Evolutionary conservation across 2,797 vertebrate species (phyloP), one percentile per base, ranked within the genome.

Genomic region (Falco peregrinus): DNA sequence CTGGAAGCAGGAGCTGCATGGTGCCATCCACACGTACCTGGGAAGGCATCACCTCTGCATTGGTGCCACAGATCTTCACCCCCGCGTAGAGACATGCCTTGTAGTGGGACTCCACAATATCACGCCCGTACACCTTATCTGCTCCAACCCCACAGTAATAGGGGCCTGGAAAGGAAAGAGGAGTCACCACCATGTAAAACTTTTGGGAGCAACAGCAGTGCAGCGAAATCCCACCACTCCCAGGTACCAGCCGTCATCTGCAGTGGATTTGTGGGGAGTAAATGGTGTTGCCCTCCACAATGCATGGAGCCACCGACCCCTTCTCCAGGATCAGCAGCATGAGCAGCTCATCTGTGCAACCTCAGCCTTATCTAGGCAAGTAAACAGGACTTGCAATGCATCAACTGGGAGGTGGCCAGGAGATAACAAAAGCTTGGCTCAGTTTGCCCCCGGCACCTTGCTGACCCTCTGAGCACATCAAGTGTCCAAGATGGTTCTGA

Each of bases 11-110:
- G 17, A 22, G 47, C 64, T 57, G 61, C 2, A 1, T 2, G 5
- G 25, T 43, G 54, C 50, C 7, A 0, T 14, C 47, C 50, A 13
- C 59, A 87, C 92, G 0, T 97, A 98, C 99, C 99, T 99, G 99
- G 87, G 99, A 98, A 16, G 99, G 98, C 99, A 99, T 99, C 68
- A 99, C 99, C 94, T 99, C 99, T 6, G 99, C 99, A 1, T 99
- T 99, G 90, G 98, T 98, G 93, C 99, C 99, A n/a, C 96, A 88
- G 65, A 99, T 98, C 67, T 98, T 98, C 83, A 99, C 75, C 16
- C 98, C 98, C 0, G 98, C 98, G 1, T 99, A 99, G 60, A 99
- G 96, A 86, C 99, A 99, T 11, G 99, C 99, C 96, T 98, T 99
- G 98, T 98, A 99, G 97, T 99, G 99, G 79, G 98, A 98, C 93